These are phyloP conservation scores for Xanthorhoe spadicearia DNA, from an alignment of 2,888 invertebrate species.

Conservation along the genomic window DNA sequence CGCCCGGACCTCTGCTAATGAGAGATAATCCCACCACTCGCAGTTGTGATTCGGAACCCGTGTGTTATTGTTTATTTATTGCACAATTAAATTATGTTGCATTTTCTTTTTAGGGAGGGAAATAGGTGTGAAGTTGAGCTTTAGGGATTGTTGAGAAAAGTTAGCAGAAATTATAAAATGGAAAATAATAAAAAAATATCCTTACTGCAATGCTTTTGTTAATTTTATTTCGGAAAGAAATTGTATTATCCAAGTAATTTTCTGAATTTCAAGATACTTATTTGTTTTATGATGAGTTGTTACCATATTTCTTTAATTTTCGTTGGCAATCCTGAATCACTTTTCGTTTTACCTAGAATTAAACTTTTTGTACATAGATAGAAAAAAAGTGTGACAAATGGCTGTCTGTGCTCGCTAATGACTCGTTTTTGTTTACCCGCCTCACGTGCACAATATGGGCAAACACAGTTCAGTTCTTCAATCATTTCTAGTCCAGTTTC, in stretches of 20 bases:
- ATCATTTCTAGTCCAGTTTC: constrained; percentile 53
- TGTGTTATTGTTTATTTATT: constrained; percentile 42
- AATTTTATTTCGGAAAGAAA: too few species aligned
- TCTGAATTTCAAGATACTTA: too few species aligned
- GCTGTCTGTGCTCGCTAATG: constrained; percentile 46
- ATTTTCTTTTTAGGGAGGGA: constrained; percentile 3
- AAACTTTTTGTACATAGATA: not conserved
- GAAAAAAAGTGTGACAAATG: constrained; percentile 20
- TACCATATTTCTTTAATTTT: too few species aligned
- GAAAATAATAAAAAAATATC: too few species aligned
- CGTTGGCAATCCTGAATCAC: not conserved
- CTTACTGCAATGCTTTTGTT: too few species aligned
- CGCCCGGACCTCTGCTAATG: constrained; percentile 67
- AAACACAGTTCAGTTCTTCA: constrained; percentile 42
- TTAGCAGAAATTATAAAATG: too few species aligned
- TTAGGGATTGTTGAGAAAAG: too few species aligned
- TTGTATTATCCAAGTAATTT: too few species aligned
- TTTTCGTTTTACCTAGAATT: not conserved
- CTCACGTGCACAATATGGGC: constrained; percentile 51
- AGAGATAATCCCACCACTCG: constrained; percentile 71
- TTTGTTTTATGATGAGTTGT: too few species aligned
- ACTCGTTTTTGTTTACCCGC: constrained; percentile 67
- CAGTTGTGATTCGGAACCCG: constrained; percentile 39
- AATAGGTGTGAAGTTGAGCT: constrained; percentile 1
- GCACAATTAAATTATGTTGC: constrained; percentile 41